phyloP scores from a whole-genome alignment of 2,888 invertebrate species.

The Rugalucina vietnamica region DNA sequence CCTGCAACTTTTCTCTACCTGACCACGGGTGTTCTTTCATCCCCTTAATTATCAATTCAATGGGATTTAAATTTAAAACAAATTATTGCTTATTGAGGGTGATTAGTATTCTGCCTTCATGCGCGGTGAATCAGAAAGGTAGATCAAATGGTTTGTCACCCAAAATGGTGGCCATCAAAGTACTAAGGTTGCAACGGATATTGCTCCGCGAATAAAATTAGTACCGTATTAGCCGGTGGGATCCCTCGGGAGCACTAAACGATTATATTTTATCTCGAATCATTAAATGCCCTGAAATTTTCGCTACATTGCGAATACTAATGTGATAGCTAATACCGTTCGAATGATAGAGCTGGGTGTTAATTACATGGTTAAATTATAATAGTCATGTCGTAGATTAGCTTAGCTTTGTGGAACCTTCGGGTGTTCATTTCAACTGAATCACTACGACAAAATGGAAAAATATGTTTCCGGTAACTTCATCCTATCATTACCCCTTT shows the following conservation, averaged over 20 bases:
- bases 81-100: constrained; percentile 62
- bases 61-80: constrained; percentile 67
- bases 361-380: constrained; percentile 3
- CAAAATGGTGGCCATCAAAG: constrained; percentile 1
- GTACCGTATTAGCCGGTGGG: neutral
- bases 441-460: constrained; percentile 1
- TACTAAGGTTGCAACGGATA: constrained; percentile 9
- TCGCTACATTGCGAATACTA: constrained; percentile 19
- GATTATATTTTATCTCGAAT: constrained; percentile 4
- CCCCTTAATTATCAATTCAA: constrained; percentile 54
- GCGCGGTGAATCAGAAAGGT: constrained; percentile 41
- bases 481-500: neutral
- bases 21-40: constrained; percentile 40
- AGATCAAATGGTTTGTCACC: constrained; percentile 44
- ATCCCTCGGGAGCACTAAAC: constrained; percentile 26
- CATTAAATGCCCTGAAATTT: constrained; percentile 3
- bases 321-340: constrained; percentile 13
- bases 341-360: neutral
- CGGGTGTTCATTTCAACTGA: constrained; percentile 10
- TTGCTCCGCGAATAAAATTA: constrained; percentile 25
- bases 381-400: constrained; percentile 13
- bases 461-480: constrained; percentile 13
- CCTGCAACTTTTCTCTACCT: constrained; percentile 39
- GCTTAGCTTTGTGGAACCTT: neutral
- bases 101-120: constrained; percentile 61